Conservation (phyloP, 2,797 vertebrate species). For the Oreochromis grahami region DNA sequence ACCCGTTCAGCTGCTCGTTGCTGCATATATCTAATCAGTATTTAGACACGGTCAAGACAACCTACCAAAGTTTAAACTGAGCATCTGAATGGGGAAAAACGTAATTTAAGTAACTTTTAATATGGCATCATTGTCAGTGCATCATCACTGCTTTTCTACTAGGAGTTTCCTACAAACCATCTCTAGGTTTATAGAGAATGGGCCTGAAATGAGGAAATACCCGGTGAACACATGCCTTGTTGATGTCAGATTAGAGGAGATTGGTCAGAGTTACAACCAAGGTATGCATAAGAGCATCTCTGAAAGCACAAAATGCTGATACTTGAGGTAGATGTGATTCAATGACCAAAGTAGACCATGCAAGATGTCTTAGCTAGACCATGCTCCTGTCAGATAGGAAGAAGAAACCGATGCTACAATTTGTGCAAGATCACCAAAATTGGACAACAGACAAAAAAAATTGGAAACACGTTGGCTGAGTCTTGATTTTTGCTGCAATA, state of each 20-base stretch:
- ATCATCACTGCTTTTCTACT: not conserved
- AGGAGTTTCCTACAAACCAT: not conserved
- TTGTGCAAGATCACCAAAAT: not conserved
- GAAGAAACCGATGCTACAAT: not conserved
- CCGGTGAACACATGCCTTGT: not conserved
- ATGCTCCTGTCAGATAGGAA: not conserved
- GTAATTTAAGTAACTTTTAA: not conserved
- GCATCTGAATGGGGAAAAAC: not conserved
- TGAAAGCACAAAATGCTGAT: not conserved
- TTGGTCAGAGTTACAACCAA: not conserved
- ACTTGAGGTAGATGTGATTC: not conserved
- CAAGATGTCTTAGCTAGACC: not conserved
- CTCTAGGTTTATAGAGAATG: not conserved
- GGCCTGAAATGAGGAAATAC: not conserved
- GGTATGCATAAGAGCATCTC: not conserved
- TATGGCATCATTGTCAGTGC: not conserved
- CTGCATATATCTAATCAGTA: not conserved
- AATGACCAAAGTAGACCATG: not conserved
- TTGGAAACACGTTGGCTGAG: not conserved
- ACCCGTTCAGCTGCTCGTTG: not conserved
- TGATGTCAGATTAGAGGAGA: not conserved
- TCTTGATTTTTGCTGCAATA: not conserved
- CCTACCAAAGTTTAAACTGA: not conserved
- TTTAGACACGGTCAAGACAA: not conserved
- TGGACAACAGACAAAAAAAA: not conserved